Percentiles rank a stretch among this genome's conserved stretches.
Evolutionary conservation across 1,140 invertebrate species (phyloP).

Genomic region (Manduca sexta): DNA sequence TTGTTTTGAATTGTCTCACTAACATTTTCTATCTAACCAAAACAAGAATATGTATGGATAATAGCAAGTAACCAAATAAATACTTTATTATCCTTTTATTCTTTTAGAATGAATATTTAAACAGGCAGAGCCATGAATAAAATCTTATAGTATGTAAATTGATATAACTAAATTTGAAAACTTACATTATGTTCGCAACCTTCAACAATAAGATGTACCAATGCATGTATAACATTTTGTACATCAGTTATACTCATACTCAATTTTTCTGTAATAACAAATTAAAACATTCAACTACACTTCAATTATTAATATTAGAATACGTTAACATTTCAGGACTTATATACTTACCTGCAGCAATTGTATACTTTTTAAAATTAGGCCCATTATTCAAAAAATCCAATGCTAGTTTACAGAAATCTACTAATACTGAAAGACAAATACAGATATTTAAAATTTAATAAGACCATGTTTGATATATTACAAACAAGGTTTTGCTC

Average conservation of each 20-base stretch:
- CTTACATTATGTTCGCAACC: slow-evolving; percentile 62
- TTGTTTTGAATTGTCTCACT: no score
- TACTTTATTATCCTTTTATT: no score
- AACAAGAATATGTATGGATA: no score
- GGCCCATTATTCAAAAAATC: slow-evolving; percentile 77
- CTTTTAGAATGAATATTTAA: no score
- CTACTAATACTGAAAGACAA: slow-evolving; percentile 74
- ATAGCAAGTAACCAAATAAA: no score
- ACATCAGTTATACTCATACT: slow-evolving; percentile 31
- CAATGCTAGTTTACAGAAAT: slow-evolving; percentile 78
- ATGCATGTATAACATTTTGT: slow-evolving; percentile 54
- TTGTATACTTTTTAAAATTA: slow-evolving; percentile 74
- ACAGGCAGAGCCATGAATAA: no score
- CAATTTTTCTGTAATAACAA: slow-evolving; percentile 56
- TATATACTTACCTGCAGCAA: slow-evolving; percentile 69
- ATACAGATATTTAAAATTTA: slow-evolving; percentile 6
- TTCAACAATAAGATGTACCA: slow-evolving; percentile 57
- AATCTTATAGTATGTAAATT: no score
- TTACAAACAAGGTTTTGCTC: background rate
- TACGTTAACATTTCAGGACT: slow-evolving; percentile 8
- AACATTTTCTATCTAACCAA: no score
- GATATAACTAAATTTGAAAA: slow-evolving; percentile 17
- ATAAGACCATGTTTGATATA: no score
- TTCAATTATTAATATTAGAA: background rate
- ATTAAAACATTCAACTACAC: slow-evolving; percentile 5